phyloP scores from a whole-genome alignment of 2,797 vertebrate genomes.

The Manis javanica region DNA sequence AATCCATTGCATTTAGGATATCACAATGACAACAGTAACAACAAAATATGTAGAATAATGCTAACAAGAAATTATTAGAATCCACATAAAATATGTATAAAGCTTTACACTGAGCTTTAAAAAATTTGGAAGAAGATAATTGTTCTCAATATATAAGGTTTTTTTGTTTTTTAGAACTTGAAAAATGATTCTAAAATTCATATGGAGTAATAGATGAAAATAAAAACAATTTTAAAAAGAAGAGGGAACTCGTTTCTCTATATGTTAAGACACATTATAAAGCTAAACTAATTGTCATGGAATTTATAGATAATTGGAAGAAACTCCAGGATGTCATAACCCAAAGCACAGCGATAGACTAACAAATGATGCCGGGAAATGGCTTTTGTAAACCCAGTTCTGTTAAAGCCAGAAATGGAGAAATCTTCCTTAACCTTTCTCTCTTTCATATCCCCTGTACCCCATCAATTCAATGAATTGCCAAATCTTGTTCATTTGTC shows the following conservation, averaged over 20 bases:
- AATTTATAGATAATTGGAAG: conserved; percentile 21
- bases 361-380: neutral
- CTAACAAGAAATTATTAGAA: neutral
- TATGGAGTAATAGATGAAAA: conserved; percentile 18
- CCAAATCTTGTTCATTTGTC: conserved; percentile 20
- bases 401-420: neutral
- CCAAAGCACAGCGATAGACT: neutral
- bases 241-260: neutral
- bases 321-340: neutral
- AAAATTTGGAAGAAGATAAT: neutral
- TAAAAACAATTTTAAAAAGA: conserved; percentile 15
- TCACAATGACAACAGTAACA: neutral
- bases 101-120: neutral
- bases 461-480: neutral
- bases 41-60: neutral
- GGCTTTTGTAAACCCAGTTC: neutral
- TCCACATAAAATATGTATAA: neutral
- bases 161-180: neutral
- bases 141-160: neutral
- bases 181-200: conserved; percentile 52
- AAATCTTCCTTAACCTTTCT: neutral
- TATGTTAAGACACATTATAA: conserved; percentile 47
- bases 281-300: conserved; percentile 44
- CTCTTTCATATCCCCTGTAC: neutral
- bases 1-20: neutral